Evolutionary conservation across 1,140 invertebrate genomes (phyloP).

Genomic region (Pectinophora gossypiella): DNA sequence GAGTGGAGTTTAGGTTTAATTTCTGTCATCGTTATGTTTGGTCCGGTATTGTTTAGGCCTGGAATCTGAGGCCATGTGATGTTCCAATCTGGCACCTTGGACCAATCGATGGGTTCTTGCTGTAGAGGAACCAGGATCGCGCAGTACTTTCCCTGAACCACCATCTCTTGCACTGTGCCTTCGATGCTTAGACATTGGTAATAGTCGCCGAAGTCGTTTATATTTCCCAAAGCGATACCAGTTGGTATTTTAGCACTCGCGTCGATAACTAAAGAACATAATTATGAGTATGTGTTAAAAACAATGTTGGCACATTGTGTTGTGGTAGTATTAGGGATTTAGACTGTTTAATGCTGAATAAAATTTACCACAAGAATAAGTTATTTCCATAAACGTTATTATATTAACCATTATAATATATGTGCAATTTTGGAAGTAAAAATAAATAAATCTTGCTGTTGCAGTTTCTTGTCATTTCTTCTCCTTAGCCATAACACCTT

Average conservation of each 20-base stretch:
- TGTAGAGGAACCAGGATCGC: conserved; percentile 17
- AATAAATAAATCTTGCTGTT: no score
- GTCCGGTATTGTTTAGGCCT: no score
- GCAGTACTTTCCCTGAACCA: conserved; percentile 36
- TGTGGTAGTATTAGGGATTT: neutral
- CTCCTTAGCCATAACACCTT: no score
- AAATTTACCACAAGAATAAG: no score
- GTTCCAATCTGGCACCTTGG: conserved; percentile 9
- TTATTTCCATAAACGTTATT: no score
- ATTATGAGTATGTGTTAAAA: neutral
- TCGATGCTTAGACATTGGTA: conserved; percentile 32
- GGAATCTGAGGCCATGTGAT: neutral
- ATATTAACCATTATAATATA: no score
- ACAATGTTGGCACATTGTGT: no score
- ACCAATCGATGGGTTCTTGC: conserved; percentile 14
- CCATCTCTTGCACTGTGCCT: conserved; percentile 4
- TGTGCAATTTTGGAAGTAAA: no score
- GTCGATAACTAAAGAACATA: conserved; percentile 28
- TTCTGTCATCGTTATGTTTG: no score
- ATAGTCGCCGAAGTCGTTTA: conserved; percentile 37
- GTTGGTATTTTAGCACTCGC: conserved; percentile 29
- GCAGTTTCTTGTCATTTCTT: no score
- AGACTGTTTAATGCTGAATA: no score
- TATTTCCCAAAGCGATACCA: conserved; percentile 20
- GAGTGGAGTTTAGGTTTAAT: no score